Evolutionary conservation across 2,797 vertebrate genomes (phyloP).

Genomic region (Clamator glandarius): DNA sequence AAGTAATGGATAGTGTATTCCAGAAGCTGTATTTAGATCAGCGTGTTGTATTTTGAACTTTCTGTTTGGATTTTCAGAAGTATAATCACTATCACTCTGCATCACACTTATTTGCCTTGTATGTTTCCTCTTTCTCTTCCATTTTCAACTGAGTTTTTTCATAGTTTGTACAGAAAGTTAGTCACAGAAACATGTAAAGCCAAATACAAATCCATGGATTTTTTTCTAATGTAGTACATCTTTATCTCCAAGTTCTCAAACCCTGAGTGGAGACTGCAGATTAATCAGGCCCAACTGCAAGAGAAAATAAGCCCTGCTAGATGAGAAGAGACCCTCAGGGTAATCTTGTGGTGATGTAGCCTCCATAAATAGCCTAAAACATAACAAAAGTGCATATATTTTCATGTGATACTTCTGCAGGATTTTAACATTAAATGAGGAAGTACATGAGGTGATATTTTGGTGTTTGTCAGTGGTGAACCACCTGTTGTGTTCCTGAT

Average conservation of each 20-base stretch:
- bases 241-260: not conserved
- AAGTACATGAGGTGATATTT: not conserved
- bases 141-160: not conserved
- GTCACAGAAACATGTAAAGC: not conserved
- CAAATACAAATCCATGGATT: not conserved
- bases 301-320: not conserved
- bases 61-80: not conserved
- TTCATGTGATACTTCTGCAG: not conserved
- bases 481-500: not conserved
- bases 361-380: not conserved
- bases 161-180: not conserved
- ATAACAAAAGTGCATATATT: not conserved
- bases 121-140: not conserved
- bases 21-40: conserved; percentile 18
- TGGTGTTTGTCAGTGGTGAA: not conserved
- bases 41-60: conserved; percentile 9
- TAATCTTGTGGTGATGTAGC: not conserved
- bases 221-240: not conserved
- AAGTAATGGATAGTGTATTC: not conserved
- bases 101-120: not conserved
- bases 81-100: not conserved
- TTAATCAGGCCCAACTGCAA: not conserved
- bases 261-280: not conserved
- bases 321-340: not conserved
- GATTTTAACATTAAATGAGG: not conserved